Conservation (phyloP, 2,888 invertebrate species). For the Catocala sponsa region DNA sequence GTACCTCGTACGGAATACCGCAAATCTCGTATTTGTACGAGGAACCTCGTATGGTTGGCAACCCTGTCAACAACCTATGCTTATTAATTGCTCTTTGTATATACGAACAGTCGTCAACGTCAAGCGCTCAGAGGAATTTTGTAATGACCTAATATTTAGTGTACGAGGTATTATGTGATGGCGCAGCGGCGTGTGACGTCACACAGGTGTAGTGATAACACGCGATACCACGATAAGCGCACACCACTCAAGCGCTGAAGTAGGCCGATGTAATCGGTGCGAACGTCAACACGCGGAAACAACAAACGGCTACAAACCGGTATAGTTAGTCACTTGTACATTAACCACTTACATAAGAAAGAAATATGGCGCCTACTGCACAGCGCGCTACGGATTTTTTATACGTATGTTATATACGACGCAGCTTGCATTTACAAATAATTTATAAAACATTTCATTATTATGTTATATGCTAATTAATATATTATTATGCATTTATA, state of each 20-base stretch:
- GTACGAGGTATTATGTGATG: too few species aligned
- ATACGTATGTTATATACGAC: constrained; percentile 1
- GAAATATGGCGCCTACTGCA: constrained; percentile 40
- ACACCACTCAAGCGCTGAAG: constrained; percentile 35
- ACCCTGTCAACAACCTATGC: too few species aligned
- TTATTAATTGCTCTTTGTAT: too few species aligned
- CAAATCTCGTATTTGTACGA: too few species aligned
- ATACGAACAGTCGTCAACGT: too few species aligned
- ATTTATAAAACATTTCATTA: too few species aligned
- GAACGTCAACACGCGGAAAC: constrained; percentile 52
- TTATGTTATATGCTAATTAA: too few species aligned
- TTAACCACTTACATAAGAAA: constrained; percentile 52
- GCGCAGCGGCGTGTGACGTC: constrained; percentile 61
- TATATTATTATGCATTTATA: too few species aligned
- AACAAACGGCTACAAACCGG: constrained; percentile 52
- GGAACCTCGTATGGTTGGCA: too few species aligned
- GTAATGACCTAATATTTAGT: not conserved
- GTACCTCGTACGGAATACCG: too few species aligned
- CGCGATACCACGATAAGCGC: constrained; percentile 60
- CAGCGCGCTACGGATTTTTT: constrained; percentile 16
- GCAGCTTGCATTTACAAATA: not conserved
- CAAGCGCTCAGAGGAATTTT: too few species aligned
- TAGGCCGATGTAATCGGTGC: constrained; percentile 44
- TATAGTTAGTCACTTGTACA: constrained; percentile 44
- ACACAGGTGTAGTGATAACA: constrained; percentile 73